These are phyloP conservation scores for Aegithalos caudatus DNA, from an alignment of 2,113 vertebrate genomes.

Conservation along the genomic window DNA sequence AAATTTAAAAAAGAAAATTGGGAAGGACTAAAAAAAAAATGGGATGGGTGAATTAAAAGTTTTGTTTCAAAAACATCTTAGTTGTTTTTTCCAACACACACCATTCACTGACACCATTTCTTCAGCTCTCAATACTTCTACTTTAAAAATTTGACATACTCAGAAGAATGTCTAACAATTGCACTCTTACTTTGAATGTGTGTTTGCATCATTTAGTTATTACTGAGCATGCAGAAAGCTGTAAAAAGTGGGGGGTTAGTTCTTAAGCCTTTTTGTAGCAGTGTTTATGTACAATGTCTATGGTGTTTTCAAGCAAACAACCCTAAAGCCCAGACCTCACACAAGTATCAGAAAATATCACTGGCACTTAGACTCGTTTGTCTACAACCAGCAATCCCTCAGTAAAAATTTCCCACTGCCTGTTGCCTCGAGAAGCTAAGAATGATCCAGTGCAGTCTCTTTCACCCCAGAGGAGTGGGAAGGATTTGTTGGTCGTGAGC, in stretches of 20 bases:
- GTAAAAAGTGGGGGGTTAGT: not conserved
- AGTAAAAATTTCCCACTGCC: not conserved
- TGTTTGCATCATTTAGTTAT: not conserved
- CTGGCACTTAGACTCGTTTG: not conserved
- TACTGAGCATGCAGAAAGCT: not conserved
- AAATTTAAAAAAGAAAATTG: not conserved
- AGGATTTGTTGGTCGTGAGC: not conserved
- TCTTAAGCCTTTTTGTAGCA: not conserved
- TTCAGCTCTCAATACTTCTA: not conserved
- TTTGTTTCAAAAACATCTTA: not conserved
- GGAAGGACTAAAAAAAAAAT: not conserved
- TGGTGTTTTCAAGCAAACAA: not conserved
- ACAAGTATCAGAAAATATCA: not conserved
- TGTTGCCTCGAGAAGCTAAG: not conserved
- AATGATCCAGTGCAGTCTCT: not conserved
- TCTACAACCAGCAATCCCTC: not conserved
- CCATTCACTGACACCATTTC: not conserved
- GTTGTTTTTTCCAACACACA: not conserved
- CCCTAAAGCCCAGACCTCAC: not conserved
- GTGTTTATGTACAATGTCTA: not conserved
- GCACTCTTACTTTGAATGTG: not conserved
- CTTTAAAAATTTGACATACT: not conserved
- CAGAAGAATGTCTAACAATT: not conserved
- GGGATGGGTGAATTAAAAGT: not conserved
- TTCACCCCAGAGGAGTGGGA: not conserved